Conservation (phyloP, 2,888 invertebrate genomes). For the Agrotis clavis region DNA sequence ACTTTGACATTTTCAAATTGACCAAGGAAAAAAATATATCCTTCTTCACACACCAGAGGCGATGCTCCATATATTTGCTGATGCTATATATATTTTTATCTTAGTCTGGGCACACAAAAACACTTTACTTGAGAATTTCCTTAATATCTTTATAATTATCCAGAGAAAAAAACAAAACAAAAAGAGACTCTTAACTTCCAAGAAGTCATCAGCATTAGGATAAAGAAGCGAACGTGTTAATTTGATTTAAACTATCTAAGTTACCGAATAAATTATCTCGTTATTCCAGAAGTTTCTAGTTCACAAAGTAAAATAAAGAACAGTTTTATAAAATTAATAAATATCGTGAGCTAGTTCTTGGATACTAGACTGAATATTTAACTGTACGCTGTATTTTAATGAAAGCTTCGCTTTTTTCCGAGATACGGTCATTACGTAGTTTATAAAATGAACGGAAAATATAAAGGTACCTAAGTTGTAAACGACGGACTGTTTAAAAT, state of each 20-base stretch:
- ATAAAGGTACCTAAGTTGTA: background rate
- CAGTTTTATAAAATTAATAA: conserved; percentile 4
- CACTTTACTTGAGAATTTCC: background rate
- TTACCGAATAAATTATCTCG: background rate
- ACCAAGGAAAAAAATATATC: too few species aligned
- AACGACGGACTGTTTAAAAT: background rate
- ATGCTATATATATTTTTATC: background rate
- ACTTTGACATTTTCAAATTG: too few species aligned
- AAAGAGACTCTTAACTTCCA: background rate
- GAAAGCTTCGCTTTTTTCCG: conserved; percentile 7
- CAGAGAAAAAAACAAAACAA: background rate
- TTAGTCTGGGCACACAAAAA: background rate
- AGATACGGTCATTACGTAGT: background rate
- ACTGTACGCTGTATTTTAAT: conserved; percentile 8
- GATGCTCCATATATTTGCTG: too few species aligned
- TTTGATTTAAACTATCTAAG: background rate
- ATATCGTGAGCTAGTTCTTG: conserved; percentile 12
- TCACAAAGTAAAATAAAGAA: conserved; percentile 8
- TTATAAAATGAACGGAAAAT: too few species aligned
- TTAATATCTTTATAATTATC: background rate
- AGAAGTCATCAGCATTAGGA: too few species aligned
- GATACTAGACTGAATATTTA: conserved; percentile 21
- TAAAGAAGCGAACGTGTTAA: background rate
- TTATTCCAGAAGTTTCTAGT: background rate
- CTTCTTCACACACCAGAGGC: too few species aligned